Base-by-base conservation (phyloP, 2,797 vertebrate genomes). In the Halcyon chelicuti region DNA sequence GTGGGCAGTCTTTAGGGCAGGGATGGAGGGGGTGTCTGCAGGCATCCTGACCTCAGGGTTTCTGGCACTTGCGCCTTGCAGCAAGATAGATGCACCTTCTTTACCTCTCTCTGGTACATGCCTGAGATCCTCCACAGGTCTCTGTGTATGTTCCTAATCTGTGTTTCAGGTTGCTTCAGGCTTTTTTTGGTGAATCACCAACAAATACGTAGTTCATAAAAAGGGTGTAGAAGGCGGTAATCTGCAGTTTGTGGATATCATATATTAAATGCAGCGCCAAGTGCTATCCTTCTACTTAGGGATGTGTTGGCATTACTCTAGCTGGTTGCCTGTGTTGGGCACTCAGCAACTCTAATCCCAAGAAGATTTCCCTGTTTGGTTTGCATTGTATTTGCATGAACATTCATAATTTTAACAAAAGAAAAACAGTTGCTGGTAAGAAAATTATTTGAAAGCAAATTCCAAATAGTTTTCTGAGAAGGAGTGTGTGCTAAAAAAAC, bases 381-480 rank as follows among this genome's bases (percentile, higher is more conserved):
- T 79, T 62, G 39, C 10, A 1, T 33, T 88, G 40, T 4, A 5
- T 49, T 81, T 87, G 35, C 55, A 37, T 46, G 40, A 62, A 57
- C 49, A 29, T 18, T 71, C 33, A 26, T 33, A 10, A 2, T 63
- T 66, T 35, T 70, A 79, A 55, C 57, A 70, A 74, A 76, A 85
- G 37, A 74, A 86, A 72, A 91, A 15, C 81, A 94, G 61, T 67
- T 44, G 5, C 57, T 80, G 9, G 52, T 57, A 87, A 74, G 63
- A 74, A 87, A 79, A 85, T 71, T 6, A 46, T 60, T 79, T 79
- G 47, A 82, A 91, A 77, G 57, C 35, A 42, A 15, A 22, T 79
- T 88, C n/a, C 72, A 54, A 91, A 82, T 74, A 66, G 26, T 39
- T 90, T 94, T 79, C 57, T 26, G 37, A 70, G 80, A 94, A 93